Evolutionary conservation across 2,888 invertebrate species (phyloP), one percentile per base, ranked within the genome.

Genomic region (Athalia circularis): DNA sequence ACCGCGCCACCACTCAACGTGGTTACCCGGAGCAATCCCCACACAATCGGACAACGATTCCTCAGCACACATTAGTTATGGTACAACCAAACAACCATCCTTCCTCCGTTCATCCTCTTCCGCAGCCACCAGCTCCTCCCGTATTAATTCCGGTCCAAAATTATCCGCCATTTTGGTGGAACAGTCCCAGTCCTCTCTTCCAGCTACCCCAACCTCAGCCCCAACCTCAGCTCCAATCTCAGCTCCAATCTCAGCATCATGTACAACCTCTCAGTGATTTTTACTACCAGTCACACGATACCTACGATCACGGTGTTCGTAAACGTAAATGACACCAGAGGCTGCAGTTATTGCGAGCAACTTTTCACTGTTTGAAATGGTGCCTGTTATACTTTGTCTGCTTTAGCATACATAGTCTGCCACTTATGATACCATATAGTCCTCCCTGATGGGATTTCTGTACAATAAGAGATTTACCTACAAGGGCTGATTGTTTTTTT

Each of bases 251-350:
- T 6, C 43, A 15, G 43, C 29, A 64, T 8, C 9, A 54, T 54
- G 59, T 59, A 59, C n/a, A n/a, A 65, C 9, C 48, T 3, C 65
- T 29, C 13, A 52, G 9, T 48, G 68, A 76, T 43, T 83, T 84
- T 75, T 83, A 85, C 54, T 85, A 83, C 77, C 77, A 83, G 13
- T 74, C 80, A 50, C 82, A 85, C 61, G 83, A 85, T 59, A 79
- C 79, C 64, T 79, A 80, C 9, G 85, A 88, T 52, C 83, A 85
- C 74, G 84, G 83, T 75, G 75, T 86, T 77, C 87, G 85, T 54
- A 86, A 86, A 81, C 85, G 86, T 64, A 88, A 88, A 87, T 88
- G 87, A 89, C 88, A 87, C 77, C 86, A 86, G 86, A 84, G 81
- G 80, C 54, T 8, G 9, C 84, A 83, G 64, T 72, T 87, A 77